phyloP scores from a whole-genome alignment of 2,113 vertebrate species.

The Gnathonemus echidnorhynchus region DNA sequence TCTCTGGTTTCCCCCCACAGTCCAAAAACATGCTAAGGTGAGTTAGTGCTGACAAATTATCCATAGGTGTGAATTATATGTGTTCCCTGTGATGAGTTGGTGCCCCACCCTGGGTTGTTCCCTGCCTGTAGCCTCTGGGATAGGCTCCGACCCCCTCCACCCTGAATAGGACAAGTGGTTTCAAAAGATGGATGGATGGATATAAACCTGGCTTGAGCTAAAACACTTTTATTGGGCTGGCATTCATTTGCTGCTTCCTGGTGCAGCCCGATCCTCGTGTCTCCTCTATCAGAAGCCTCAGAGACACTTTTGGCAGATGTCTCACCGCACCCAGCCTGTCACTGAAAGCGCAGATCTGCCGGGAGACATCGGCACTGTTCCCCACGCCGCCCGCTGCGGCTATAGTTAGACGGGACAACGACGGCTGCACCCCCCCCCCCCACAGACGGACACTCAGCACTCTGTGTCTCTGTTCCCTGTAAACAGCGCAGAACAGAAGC shows the following conservation, averaged over 20 bases:
- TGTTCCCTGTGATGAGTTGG: background rate
- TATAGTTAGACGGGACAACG: background rate
- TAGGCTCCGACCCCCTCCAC: background rate
- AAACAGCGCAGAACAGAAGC: background rate
- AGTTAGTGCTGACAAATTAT: background rate
- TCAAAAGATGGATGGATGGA: background rate
- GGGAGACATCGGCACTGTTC: background rate
- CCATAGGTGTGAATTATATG: background rate
- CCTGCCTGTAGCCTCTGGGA: background rate
- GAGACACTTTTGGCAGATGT: background rate
- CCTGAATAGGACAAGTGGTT: background rate
- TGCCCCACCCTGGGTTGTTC: background rate
- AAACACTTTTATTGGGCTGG: background rate
- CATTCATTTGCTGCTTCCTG: background rate
- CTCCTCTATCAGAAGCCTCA: background rate
- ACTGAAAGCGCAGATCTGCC: background rate
- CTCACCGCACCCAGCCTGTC: background rate
- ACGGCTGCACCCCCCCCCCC: background rate
- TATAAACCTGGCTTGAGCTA: background rate
- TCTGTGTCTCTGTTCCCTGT: background rate
- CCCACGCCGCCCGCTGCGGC: background rate
- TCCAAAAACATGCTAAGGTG: background rate
- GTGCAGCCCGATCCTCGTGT: background rate
- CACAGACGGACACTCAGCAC: background rate
- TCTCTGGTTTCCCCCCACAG: background rate